A percentile compares a stretch with the other conserved stretches of the same genome.
Evolutionary conservation across 2,797 vertebrate species (phyloP).

Genomic region (Botia kubotai): DNA sequence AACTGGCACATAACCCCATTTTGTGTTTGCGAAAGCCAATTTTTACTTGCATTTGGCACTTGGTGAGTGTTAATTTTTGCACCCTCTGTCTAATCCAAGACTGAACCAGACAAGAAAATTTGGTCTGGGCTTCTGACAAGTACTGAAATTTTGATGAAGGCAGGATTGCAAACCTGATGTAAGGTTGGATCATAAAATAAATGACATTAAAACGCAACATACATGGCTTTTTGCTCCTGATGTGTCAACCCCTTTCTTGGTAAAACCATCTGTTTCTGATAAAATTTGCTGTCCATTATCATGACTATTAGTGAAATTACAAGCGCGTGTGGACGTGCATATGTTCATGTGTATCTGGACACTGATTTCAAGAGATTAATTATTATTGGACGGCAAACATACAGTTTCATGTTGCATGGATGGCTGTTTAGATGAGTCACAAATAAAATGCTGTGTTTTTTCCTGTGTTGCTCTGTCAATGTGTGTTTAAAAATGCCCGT

Average conservation of each 20-base stretch:
- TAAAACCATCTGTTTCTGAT: conserved; percentile 21
- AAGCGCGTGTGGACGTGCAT: conserved; percentile 20
- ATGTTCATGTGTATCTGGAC: conserved; percentile 19
- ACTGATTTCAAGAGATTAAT: conserved; percentile 7
- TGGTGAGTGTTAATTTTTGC: neutral
- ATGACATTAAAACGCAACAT: conserved; percentile 3
- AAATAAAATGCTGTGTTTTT: neutral
- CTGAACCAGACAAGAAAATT: conserved; percentile 8
- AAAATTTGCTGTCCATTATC: conserved; percentile 35
- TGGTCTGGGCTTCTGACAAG: neutral
- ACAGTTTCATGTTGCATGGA: neutral
- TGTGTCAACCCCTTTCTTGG: conserved; percentile 5
- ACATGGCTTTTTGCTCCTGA: conserved; percentile 19
- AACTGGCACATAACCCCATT: neutral
- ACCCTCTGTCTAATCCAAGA: neutral
- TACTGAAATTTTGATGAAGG: conserved; percentile 34
- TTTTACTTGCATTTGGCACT: neutral
- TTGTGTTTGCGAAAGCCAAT: neutral
- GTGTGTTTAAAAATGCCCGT: conserved; percentile 23
- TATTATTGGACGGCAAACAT: conserved; percentile 14
- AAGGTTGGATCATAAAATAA: conserved; percentile 30
- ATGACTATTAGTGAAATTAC: conserved; percentile 35
- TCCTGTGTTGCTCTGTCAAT: neutral
- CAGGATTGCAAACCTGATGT: conserved; percentile 12
- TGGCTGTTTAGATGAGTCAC: conserved; percentile 20